Evolutionary conservation across 1,140 invertebrate genomes (phyloP).

Genomic region (Drosophila lacteicornis): DNA sequence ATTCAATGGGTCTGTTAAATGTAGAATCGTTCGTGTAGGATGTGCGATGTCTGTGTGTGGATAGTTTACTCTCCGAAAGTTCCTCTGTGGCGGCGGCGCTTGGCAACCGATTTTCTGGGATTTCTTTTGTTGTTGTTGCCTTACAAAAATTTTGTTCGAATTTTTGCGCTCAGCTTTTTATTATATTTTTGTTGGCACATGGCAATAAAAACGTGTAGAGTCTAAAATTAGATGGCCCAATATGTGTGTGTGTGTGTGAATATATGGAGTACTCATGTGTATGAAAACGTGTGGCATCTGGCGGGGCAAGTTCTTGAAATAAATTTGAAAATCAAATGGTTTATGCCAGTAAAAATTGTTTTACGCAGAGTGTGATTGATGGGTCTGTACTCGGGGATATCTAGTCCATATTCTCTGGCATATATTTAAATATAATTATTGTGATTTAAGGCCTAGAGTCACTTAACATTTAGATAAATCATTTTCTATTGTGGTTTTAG

Average conservation of each 20-base stretch:
- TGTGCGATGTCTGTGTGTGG: slow-evolving; percentile 5
- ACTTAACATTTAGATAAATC: background rate
- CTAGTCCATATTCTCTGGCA: background rate
- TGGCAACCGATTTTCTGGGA: slow-evolving; percentile 50
- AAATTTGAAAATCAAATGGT: slow-evolving; percentile 9
- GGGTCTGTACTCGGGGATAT: background rate
- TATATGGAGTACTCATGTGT: slow-evolving; percentile 17
- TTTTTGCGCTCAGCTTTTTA: slow-evolving; percentile 13
- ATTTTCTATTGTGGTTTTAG: background rate
- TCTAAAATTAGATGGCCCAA: slow-evolving; percentile 42
- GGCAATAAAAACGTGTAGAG: slow-evolving; percentile 60
- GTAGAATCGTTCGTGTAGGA: slow-evolving; percentile 26
- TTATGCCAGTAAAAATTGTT: slow-evolving; percentile 1
- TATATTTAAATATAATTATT: background rate
- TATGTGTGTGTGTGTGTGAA: slow-evolving; percentile 8
- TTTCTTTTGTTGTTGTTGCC: slow-evolving; percentile 7
- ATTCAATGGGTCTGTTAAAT: slow-evolving; percentile 44
- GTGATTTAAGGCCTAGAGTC: background rate
- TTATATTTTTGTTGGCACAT: slow-evolving; percentile 49
- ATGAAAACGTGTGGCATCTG: slow-evolving; percentile 40
- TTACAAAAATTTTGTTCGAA: slow-evolving; percentile 15
- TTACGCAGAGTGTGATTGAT: slow-evolving; percentile 16
- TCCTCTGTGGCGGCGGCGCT: slow-evolving; percentile 34
- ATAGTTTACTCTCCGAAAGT: slow-evolving; percentile 8
- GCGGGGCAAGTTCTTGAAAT: slow-evolving; percentile 22